A percentile compares a stretch with the other conserved stretches of the same genome.
These are phyloP conservation scores for Oreotragus oreotragus DNA, from an alignment of 2,113 vertebrate species.

Conservation along the genomic window DNA sequence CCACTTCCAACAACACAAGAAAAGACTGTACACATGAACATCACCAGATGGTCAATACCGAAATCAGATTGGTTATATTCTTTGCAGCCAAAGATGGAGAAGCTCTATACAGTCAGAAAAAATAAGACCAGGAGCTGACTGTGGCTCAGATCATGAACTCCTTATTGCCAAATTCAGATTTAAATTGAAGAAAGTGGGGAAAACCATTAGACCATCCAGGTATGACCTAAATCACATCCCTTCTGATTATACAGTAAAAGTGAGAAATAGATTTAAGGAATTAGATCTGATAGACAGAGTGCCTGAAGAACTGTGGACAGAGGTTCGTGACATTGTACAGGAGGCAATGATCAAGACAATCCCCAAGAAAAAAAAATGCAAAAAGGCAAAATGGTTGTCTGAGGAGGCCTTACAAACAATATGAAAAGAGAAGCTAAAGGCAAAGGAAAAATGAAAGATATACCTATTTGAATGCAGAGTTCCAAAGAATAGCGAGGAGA, in stretches of 20 bases:
- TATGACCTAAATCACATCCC: neutral
- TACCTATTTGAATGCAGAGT: neutral
- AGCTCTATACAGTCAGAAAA: neutral
- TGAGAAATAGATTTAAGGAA: neutral
- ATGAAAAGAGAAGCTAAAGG: neutral
- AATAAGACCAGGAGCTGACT: neutral
- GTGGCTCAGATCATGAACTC: no score
- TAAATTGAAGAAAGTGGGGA: no score
- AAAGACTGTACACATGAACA: neutral
- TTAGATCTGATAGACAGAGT: neutral
- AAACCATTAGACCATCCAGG: no score
- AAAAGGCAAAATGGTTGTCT: neutral
- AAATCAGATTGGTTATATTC: neutral
- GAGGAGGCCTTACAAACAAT: neutral
- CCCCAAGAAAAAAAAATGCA: neutral
- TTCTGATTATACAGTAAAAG: neutral
- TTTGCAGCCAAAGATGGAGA: neutral
- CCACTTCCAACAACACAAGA: neutral
- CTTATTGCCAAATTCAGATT: no score
- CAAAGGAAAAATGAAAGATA: neutral
- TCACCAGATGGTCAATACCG: rapidly evolving
- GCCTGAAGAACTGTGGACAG: neutral
- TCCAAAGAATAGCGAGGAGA: neutral
- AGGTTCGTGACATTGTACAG: neutral
- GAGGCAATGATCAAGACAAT: neutral